These are phyloP conservation scores for Desmodus rotundus DNA, from an alignment of 2,113 vertebrate species.

Conservation along the genomic window DNA sequence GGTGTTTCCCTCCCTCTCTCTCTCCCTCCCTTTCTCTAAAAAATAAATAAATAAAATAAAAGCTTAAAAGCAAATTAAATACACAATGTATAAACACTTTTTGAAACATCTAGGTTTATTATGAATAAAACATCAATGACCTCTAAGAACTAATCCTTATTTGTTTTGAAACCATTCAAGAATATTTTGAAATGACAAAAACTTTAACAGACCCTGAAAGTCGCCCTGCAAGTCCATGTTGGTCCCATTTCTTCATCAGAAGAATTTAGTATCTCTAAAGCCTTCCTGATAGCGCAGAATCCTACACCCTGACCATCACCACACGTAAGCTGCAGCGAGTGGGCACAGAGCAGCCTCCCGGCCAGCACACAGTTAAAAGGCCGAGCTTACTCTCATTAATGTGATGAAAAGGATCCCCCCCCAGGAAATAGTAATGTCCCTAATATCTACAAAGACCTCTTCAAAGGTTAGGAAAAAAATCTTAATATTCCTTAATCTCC, in stretches of 20 bases:
- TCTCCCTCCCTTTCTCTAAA: too few relatives aligned
- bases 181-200: constrained; percentile 58
- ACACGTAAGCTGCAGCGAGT: neutral
- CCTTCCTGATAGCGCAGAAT: neutral
- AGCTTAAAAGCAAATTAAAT: neutral
- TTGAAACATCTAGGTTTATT: constrained; percentile 2
- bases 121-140: neutral
- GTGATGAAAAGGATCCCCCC: neutral
- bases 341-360: too few relatives aligned
- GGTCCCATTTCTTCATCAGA: neutral
- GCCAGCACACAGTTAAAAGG: neutral
- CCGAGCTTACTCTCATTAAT: neutral
- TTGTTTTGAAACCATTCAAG: constrained; percentile 50
- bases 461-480: neutral
- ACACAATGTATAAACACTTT: neutral
- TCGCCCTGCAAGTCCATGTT: neutral
- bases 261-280: neutral
- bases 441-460: neutral
- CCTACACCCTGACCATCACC: neutral
- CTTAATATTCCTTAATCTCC: neutral
- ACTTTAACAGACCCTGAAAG: constrained; percentile 39
- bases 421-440: neutral
- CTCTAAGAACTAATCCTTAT: constrained; percentile 8
- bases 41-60: too few relatives aligned
- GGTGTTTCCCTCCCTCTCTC: too few relatives aligned